Conservation (phyloP, 2,888 invertebrate genomes). For the Linnaemya vulpina region DNA sequence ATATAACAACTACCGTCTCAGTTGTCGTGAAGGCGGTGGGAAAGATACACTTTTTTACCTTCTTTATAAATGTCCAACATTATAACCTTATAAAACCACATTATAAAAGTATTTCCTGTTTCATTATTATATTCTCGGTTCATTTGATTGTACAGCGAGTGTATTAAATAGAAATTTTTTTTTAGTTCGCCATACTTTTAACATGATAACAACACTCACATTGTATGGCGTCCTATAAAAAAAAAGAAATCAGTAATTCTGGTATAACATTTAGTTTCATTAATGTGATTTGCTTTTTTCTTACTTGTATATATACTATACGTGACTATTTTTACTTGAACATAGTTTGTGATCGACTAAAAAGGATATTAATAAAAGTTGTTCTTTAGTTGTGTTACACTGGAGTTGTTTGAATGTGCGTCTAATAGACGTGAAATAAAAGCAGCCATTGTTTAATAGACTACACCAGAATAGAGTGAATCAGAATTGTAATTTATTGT, state of each 20-base stretch:
- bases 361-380: slow-evolving; percentile 60
- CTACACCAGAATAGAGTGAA: slow-evolving; percentile 31
- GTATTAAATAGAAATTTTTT: slow-evolving; percentile 26
- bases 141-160: background rate
- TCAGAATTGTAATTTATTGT: slow-evolving; percentile 37
- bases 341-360: slow-evolving; percentile 34
- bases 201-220: background rate
- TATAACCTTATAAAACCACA: too few relatives aligned
- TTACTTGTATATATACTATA: slow-evolving; percentile 41
- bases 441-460: slow-evolving; percentile 47
- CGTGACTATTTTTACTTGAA: slow-evolving; percentile 57
- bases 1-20: too few relatives aligned
- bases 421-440: background rate
- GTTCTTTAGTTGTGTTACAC: slow-evolving; percentile 20
- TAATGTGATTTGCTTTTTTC: slow-evolving; percentile 61
- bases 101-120: background rate
- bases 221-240: background rate
- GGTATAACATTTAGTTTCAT: slow-evolving; percentile 55
- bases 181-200: slow-evolving; percentile 16
- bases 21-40: too few relatives aligned
- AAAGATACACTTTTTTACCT: too few relatives aligned
- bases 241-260: background rate
- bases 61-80: too few relatives aligned
- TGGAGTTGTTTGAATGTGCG: background rate
- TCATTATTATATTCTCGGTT: background rate